Conservation (phyloP, 2,113 vertebrate genomes). For the Talpa occidentalis region DNA sequence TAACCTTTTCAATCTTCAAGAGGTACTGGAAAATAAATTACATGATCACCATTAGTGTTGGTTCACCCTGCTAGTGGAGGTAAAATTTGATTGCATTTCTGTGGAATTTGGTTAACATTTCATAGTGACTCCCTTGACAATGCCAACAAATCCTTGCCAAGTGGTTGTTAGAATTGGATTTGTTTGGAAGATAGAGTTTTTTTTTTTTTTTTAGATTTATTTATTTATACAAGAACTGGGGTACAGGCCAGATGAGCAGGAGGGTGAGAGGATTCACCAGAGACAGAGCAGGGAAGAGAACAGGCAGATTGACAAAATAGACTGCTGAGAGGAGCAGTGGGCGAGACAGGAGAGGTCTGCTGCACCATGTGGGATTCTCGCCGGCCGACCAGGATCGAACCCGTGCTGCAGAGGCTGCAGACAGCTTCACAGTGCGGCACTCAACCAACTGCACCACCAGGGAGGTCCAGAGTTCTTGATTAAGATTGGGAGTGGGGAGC, state of each 20-base stretch:
- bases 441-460: too few species aligned
- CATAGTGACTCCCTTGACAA: neutral
- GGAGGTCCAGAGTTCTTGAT: neutral
- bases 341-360: too few species aligned
- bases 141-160: neutral
- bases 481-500: neutral
- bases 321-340: too few species aligned
- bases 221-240: too few species aligned
- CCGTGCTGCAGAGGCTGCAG: too few species aligned
- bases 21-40: neutral
- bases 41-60: neutral
- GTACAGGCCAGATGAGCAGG: too few species aligned
- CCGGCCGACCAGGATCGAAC: too few species aligned
- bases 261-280: too few species aligned
- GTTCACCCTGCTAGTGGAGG: neutral
- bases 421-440: too few species aligned
- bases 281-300: too few species aligned
- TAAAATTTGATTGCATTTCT: conserved; percentile 6
- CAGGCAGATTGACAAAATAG: too few species aligned
- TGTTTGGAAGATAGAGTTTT: neutral
- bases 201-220: neutral
- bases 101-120: conserved; percentile 25
- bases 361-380: too few species aligned
- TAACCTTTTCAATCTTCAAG: neutral
- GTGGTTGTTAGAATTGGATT: neutral